A percentile compares a stretch with the other conserved stretches of the same genome.
phyloP scores from a whole-genome alignment of 2,797 vertebrate genomes.

The Acanthurus lineatus region DNA sequence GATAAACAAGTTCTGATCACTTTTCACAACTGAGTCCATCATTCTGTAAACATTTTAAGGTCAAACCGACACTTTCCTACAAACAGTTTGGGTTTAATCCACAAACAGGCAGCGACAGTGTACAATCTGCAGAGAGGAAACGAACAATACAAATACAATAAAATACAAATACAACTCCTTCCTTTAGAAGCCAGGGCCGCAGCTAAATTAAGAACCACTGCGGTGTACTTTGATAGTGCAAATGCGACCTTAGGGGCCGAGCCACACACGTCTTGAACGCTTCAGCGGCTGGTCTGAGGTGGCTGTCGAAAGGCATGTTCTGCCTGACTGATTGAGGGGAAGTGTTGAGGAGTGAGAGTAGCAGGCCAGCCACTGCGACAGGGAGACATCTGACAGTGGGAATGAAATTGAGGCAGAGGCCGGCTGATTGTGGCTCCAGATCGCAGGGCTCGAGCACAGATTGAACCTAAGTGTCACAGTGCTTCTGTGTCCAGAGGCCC shows the following conservation, averaged over 20 bases:
- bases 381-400: constrained; percentile 35
- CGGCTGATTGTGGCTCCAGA: constrained; percentile 8
- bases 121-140: constrained; percentile 37
- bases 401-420: constrained; percentile 35
- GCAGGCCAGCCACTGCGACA: constrained; percentile 10
- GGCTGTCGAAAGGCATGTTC: constrained; percentile 59
- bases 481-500: constrained; percentile 56
- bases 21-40: constrained; percentile 30
- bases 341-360: neutral
- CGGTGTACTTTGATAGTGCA: constrained; percentile 66
- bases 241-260: constrained; percentile 54
- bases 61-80: constrained; percentile 40
- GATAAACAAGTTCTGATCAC: constrained; percentile 18
- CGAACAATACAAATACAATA: constrained; percentile 33
- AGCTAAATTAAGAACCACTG: constrained; percentile 36
- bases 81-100: constrained; percentile 25
- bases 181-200: constrained; percentile 35
- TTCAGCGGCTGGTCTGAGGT: constrained; percentile 34
- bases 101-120: constrained; percentile 34
- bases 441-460: constrained; percentile 23
- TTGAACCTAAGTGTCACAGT: constrained; percentile 59
- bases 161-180: constrained; percentile 55
- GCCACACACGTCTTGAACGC: constrained; percentile 8
- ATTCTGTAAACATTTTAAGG: constrained; percentile 71
- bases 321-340: constrained; percentile 56